Base-by-base conservation (phyloP, 2,888 invertebrate genomes). In the Hetaerina titia region DNA sequence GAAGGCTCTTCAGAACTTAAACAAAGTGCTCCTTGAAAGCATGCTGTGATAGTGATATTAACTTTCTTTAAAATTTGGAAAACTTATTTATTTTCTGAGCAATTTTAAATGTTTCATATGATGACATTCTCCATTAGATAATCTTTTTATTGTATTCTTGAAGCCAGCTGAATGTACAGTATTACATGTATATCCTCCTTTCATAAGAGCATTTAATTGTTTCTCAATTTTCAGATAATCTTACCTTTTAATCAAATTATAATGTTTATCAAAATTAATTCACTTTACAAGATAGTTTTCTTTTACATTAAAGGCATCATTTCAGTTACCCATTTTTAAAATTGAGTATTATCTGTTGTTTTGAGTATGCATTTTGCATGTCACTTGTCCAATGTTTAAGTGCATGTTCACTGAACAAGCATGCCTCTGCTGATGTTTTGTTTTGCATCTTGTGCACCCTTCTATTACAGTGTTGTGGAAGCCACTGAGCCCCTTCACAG, bases 381-480 rank as follows among this genome's bases (percentile, higher is more conserved):
- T 69, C 69, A 13, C 56, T 58, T 58, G 31, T 17, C 69, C 22
- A 22, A 90, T 90, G 90, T 92, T 92, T 81, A 45, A 92, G n/a
- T 69, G 92, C 92, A 92, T 92, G 69, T 56, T n/a, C 92, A 69
- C 92, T 57, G 22, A 69, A 64, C n/a, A 69, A 92, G 92, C 92
- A 92, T 92, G 92, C 56, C n/a, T 64, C 25, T 92, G 92, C 69
- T 92, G 69, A 92, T 57, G 92, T 92, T 92, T 69, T 92, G 92
- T 92, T 92, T 92, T 69, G 92, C 92, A 92, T 69, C 95, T 95
- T 87, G 56, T 95, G 94, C 94, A 89, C 95, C 94, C 94, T 95
- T 95, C 95, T 94, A 95, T 95, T 95, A 19, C 95, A 94, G 96
- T 97, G 97, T 97, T 96, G 96, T 97, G 96, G 96, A 96, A 96